Evolutionary conservation across 2,888 invertebrate species (phyloP).

Genomic region (Eumacrocentrus americanus): DNA sequence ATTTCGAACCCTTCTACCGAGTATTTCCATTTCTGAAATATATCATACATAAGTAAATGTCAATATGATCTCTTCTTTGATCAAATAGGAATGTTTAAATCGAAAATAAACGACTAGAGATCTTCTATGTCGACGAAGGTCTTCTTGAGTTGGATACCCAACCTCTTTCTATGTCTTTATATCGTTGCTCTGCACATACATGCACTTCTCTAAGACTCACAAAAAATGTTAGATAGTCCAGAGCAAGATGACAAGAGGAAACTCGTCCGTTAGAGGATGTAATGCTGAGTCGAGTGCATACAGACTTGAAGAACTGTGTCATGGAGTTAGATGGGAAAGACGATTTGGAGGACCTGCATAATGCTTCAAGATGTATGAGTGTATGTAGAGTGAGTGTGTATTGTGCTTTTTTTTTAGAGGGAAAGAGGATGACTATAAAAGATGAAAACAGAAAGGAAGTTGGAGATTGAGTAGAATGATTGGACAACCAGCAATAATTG

Average conservation of each 20-base stretch:
- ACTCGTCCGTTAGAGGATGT: slow-evolving; percentile 29
- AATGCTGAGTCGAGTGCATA: slow-evolving; percentile 23
- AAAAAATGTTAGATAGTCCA: slow-evolving; percentile 23
- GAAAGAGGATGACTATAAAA: not conserved
- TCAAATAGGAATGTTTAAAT: too few species aligned
- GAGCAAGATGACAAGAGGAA: slow-evolving; percentile 31
- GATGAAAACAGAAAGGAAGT: not conserved
- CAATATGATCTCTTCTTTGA: too few species aligned
- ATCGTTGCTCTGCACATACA: not conserved
- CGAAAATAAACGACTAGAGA: not conserved
- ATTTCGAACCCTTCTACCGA: too few species aligned
- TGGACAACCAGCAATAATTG: too few species aligned
- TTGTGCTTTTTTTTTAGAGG: not conserved
- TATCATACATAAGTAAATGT: too few species aligned
- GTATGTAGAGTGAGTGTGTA: too few species aligned
- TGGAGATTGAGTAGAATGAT: not conserved
- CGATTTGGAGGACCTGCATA: slow-evolving; percentile 16
- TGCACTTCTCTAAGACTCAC: not conserved
- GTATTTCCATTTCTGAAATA: too few species aligned
- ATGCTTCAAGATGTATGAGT: too few species aligned
- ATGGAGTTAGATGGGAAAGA: not conserved
- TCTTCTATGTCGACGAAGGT: too few species aligned
- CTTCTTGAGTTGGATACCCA: too few species aligned
- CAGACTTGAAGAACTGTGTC: slow-evolving; percentile 17
- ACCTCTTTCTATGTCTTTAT: not conserved